A percentile compares a stretch with the other conserved stretches of the same genome.
phyloP scores from a whole-genome alignment of 2,888 invertebrate species.

The Troglohyphantes excavatus region DNA sequence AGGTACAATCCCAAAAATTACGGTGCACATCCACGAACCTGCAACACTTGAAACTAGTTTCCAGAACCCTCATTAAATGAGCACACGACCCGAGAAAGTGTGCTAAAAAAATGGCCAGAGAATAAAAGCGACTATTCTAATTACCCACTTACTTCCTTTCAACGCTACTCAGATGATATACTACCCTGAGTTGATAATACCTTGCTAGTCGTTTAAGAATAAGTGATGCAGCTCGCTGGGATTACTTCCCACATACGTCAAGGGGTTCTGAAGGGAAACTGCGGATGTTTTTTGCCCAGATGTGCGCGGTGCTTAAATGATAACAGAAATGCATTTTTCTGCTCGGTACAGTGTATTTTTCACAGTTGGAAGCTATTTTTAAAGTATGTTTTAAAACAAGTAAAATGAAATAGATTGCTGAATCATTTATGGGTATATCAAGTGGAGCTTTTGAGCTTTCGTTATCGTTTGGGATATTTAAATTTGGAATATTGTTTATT shows the following conservation, averaged over 20 bases:
- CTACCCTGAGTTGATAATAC: neutral
- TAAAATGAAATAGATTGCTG: too few relatives aligned
- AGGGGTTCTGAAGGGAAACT: neutral
- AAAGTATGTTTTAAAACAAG: too few relatives aligned
- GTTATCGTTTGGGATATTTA: too few relatives aligned
- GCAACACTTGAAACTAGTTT: neutral
- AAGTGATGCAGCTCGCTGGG: conserved; percentile 2
- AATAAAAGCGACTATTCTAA: conserved; percentile 15
- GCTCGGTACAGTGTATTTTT: neutral
- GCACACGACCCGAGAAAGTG: neutral
- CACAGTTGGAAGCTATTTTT: neutral
- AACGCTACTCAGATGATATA: neutral
- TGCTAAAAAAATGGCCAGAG: neutral
- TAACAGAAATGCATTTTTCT: neutral
- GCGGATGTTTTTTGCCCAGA: neutral
- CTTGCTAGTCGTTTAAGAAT: neutral
- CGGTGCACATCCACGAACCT: too few relatives aligned
- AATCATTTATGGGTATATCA: too few relatives aligned
- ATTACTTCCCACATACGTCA: conserved; percentile 12
- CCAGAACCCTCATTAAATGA: neutral
- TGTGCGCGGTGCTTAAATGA: neutral
- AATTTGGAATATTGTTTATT: too few relatives aligned
- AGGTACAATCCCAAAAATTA: too few relatives aligned
- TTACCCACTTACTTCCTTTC: conserved; percentile 13
- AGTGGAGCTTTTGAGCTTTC: too few relatives aligned